Percentiles rank a stretch among this genome's conserved stretches.
Conservation (phyloP, 2,113 vertebrate species). For the Miniopterus natalensis region DNA sequence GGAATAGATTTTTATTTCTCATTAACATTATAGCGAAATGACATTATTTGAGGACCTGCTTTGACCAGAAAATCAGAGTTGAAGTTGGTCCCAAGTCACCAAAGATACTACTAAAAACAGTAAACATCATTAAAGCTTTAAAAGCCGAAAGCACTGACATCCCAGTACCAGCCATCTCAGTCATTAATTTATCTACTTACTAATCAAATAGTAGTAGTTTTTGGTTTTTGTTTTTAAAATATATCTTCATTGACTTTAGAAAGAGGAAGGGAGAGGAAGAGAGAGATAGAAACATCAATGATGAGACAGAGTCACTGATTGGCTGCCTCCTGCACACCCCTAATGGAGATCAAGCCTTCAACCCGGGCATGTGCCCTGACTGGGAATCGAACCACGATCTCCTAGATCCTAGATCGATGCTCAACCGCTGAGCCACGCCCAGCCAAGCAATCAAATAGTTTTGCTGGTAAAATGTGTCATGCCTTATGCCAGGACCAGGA, state of each 20-base stretch:
- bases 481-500: not conserved
- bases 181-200: not conserved
- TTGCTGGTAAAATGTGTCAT: not conserved
- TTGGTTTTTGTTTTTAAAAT: too few species aligned
- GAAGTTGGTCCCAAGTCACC: slow-evolving; percentile 29
- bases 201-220: not conserved
- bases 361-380: too few species aligned
- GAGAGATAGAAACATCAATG: too few species aligned
- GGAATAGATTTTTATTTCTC: not conserved
- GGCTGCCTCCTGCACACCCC: too few species aligned
- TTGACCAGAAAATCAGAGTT: slow-evolving; percentile 24
- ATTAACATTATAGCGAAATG: not conserved
- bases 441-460: too few species aligned
- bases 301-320: too few species aligned
- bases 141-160: not conserved
- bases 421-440: too few species aligned
- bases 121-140: slow-evolving; percentile 32
- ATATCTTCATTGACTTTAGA: too few species aligned
- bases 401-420: too few species aligned
- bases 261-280: too few species aligned
- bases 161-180: not conserved
- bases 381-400: too few species aligned
- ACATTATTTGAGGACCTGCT: not conserved
- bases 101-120: slow-evolving; percentile 54
- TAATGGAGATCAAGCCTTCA: too few species aligned